Conservation (phyloP, 1,140 invertebrate species). For the Danaus melanippus region DNA sequence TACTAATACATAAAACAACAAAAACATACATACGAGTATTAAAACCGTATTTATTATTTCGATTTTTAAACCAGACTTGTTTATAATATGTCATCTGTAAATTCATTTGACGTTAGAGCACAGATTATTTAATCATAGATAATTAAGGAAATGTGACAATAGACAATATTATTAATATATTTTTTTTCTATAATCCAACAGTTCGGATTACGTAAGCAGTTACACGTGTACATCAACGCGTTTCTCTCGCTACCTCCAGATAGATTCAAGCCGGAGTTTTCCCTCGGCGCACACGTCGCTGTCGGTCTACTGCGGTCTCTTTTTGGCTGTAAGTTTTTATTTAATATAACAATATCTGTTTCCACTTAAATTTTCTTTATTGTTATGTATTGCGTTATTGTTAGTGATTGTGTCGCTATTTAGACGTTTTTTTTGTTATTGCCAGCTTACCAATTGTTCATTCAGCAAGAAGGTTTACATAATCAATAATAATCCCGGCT, state of each 20-base stretch:
- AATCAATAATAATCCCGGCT: too few relatives aligned
- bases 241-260: slow-evolving; percentile 71
- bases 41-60: too few relatives aligned
- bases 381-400: too few relatives aligned
- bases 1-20: neutral
- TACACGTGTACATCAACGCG: slow-evolving; percentile 78
- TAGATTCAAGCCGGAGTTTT: slow-evolving; percentile 82
- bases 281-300: slow-evolving; percentile 84
- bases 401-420: too few relatives aligned
- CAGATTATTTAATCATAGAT: slow-evolving; percentile 1
- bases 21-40: too few relatives aligned
- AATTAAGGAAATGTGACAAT: neutral
- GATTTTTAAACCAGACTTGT: too few relatives aligned
- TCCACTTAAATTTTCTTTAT: too few relatives aligned
- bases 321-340: slow-evolving; percentile 76
- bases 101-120: neutral
- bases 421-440: too few relatives aligned
- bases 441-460: too few relatives aligned
- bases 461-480: too few relatives aligned
- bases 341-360: too few relatives aligned
- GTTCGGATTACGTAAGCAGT: slow-evolving; percentile 69
- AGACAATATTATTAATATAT: neutral
- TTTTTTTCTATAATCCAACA: slow-evolving; percentile 11
- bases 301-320: slow-evolving; percentile 78
- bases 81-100: too few relatives aligned